A percentile compares a stretch with the other conserved stretches of the same genome.
phyloP scores from a whole-genome alignment of 2,888 invertebrate genomes.

The Parthenolecanium corni region DNA sequence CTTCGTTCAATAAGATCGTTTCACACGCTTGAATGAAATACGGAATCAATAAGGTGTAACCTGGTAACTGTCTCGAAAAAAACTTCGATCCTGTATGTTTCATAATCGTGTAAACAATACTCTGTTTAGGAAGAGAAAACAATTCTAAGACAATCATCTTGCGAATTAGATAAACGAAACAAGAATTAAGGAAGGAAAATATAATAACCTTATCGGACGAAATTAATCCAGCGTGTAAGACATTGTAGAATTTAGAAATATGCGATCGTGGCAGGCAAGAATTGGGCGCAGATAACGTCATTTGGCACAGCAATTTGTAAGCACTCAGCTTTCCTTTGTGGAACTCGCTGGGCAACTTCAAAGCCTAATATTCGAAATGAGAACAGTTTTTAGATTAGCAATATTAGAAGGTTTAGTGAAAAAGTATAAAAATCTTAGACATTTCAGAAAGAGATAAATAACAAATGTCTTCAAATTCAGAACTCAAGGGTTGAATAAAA shows the following conservation, averaged over 20 bases:
- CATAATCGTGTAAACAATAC: conserved; percentile 63
- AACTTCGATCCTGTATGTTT: conserved; percentile 72
- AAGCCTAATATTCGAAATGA: conserved; percentile 42
- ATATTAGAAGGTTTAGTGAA: too few species aligned
- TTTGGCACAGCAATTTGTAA: conserved; percentile 66
- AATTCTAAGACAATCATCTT: conserved; percentile 25
- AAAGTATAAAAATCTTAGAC: too few species aligned
- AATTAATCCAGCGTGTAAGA: conserved; percentile 57
- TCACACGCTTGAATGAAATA: conserved; percentile 87
- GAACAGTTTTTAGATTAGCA: too few species aligned
- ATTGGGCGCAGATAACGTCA: conserved; percentile 51
- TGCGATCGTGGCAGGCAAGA: conserved; percentile 50
- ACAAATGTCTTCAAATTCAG: too few species aligned
- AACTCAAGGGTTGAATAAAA: too few species aligned
- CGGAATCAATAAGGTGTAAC: conserved; percentile 70
- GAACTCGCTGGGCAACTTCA: conserved; percentile 60
- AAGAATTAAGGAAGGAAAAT: conserved; percentile 2
- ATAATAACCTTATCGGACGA: conserved; percentile 50
- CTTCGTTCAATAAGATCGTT: conserved; percentile 68
- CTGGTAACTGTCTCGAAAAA: conserved; percentile 75
- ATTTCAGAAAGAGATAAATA: too few species aligned
- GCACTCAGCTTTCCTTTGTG: conserved; percentile 74
- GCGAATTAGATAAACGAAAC: background rate
- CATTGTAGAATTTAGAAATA: conserved; percentile 73
- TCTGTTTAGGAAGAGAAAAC: conserved; percentile 50